Evolutionary conservation across 2,888 invertebrate genomes (phyloP).

Genomic region (Patella ulyssiponensis): DNA sequence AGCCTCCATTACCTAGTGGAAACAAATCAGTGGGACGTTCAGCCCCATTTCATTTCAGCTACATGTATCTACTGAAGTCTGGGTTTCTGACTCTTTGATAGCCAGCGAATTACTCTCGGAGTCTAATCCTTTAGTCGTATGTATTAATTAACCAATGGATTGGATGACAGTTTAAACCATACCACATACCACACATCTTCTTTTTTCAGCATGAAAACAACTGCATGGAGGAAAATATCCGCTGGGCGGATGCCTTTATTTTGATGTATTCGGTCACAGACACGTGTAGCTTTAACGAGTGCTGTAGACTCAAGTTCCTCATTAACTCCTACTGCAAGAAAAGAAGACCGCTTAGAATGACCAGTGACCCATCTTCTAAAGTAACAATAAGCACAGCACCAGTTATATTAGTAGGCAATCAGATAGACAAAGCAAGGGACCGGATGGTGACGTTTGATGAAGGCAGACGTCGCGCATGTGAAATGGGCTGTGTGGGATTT

Average conservation of each 20-base stretch:
- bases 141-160: no score
- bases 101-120: no score
- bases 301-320: constrained; percentile 61
- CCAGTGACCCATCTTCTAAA: constrained; percentile 28
- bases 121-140: no score
- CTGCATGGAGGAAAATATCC: constrained; percentile 82
- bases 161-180: no score
- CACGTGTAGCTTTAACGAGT: constrained; percentile 82
- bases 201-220: constrained; percentile 56
- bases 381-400: constrained; percentile 72
- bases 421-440: constrained; percentile 84
- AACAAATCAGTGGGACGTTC: no score
- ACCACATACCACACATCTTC: neutral
- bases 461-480: constrained; percentile 44
- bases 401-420: constrained; percentile 87
- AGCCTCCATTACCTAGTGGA: no score
- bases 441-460: constrained; percentile 77
- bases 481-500: constrained; percentile 75
- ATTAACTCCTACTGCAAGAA: constrained; percentile 64
- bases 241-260: constrained; percentile 91
- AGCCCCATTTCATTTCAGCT: no score
- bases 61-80: no score
- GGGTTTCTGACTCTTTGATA: no score
- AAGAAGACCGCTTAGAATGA: constrained; percentile 31
- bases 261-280: constrained; percentile 90